phyloP scores from a whole-genome alignment of 2,888 invertebrate genomes.

The Lasius fuliginosus region DNA sequence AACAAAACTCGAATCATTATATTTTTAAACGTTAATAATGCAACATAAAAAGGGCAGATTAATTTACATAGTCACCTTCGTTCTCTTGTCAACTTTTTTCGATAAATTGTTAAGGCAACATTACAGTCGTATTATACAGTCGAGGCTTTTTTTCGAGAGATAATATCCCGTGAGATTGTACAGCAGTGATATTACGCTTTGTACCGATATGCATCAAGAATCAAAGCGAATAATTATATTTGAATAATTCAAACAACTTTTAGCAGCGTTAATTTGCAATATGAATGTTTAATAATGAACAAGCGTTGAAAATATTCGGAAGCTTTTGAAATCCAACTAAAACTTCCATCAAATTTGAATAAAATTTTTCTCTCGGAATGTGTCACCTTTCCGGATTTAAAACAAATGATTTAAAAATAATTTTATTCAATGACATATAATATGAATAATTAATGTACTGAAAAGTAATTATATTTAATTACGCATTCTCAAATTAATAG shows the following conservation, averaged over 20 bases:
- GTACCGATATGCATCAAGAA: constrained; percentile 2
- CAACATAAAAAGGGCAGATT: neutral
- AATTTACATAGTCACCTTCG: neutral
- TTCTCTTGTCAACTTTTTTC: neutral
- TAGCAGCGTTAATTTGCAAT: constrained; percentile 9
- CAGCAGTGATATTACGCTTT: constrained; percentile 1
- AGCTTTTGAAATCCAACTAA: constrained; percentile 17
- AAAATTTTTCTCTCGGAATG: neutral
- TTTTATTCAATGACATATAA: neutral
- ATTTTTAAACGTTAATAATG: neutral
- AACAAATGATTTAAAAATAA: neutral
- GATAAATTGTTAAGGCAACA: neutral
- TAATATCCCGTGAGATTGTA: neutral
- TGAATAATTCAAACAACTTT: constrained; percentile 27
- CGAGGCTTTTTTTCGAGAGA: constrained; percentile 8
- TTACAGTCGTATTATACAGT: neutral
- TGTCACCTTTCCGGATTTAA: neutral
- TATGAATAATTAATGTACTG: neutral
- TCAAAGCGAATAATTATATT: constrained; percentile 23
- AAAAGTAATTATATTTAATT: neutral
- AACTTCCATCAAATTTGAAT: constrained; percentile 13
- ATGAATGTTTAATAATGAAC: constrained; percentile 32
- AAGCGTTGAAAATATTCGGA: neutral
- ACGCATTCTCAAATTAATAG: neutral
- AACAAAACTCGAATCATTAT: constrained; percentile 5